Evolutionary conservation across 64 coral and sea anemone genomes (phyloP), one percentile per base, ranked within the genome.

Genomic region (Catalaphyllia jardinei): DNA sequence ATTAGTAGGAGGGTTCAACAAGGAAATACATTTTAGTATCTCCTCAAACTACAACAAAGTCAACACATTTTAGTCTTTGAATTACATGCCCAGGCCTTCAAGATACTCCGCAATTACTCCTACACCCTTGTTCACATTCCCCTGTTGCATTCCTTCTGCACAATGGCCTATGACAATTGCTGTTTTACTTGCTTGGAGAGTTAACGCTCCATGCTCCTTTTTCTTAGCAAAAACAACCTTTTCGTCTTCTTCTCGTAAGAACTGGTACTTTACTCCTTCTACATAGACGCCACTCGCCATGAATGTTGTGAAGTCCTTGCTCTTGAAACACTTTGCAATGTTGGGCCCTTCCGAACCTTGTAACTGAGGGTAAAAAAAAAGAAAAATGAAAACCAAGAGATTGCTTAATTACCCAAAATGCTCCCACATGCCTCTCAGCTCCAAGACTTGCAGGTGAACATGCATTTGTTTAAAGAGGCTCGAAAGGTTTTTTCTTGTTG

Each of bases 111-210:
- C 92, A 55, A 84, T 78, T 2, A 83, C 60, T 54, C 29, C 87
- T 1, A 93, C 92, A 4, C 86, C 92, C 29, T 93, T 89, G 35
- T 93, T 93, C 0, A 35, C 27, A 24, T 88, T 59, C 1, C 87
- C 88, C 12, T 88, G 92, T 31, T 93, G 78, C 0, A 79, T 28
- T 4, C 92, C 92, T 11, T 93, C 92, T 18, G 54, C 22, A 6
- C 64, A 77, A 28, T 93, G 92, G 8, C 46, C 92, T 16, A 93
- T 57, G 52, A 93, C 92, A 89, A 93, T 75, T 54, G 92, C 92
- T 59, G 92, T 89, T 52, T 93, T 93, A 65, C 79, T 89, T 54
- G 79, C 35, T 84, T 93, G 92, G 20, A 93, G 12, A 20, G 87
- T 78, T 25, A 93, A 65, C 4, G 86, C 61, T 52, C 92, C 92